Evolutionary conservation across 1,140 invertebrate genomes (phyloP).

Genomic region (Heterodera carotae): DNA sequence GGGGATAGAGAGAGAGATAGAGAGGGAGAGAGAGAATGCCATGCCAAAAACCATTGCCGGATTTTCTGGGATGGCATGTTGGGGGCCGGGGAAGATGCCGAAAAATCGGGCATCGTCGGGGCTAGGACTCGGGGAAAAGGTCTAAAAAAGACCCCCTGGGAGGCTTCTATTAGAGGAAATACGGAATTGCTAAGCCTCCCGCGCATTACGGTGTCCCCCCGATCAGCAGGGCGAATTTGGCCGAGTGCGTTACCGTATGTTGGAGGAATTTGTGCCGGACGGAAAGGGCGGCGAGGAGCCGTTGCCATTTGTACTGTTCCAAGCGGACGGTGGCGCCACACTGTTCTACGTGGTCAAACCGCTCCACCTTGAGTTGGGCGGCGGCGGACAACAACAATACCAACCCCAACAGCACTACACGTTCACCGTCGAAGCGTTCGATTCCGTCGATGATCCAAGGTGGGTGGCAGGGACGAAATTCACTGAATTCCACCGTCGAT

Average conservation of each 20-base stretch:
- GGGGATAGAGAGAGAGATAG: too few relatives aligned
- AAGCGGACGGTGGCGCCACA: constrained; percentile 51
- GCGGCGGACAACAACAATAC: constrained; percentile 23
- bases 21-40: too few relatives aligned
- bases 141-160: too few relatives aligned
- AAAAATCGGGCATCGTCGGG: too few relatives aligned
- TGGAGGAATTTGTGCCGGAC: constrained; percentile 45
- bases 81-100: too few relatives aligned
- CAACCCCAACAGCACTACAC: constrained; percentile 44
- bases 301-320: constrained; percentile 50
- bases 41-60: too few relatives aligned
- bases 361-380: not conserved
- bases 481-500: too few relatives aligned
- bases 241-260: constrained; percentile 49
- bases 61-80: too few relatives aligned
- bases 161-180: too few relatives aligned
- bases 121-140: too few relatives aligned
- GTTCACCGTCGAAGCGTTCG: constrained; percentile 53
- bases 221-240: constrained; percentile 47
- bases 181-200: too few relatives aligned
- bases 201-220: too few relatives aligned
- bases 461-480: not conserved
- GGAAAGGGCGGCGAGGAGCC: constrained; percentile 21
- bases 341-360: constrained; percentile 43
- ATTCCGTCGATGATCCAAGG: constrained; percentile 47